phyloP scores from a whole-genome alignment of 2,888 invertebrate species.

The Palloptera scutellata region DNA sequence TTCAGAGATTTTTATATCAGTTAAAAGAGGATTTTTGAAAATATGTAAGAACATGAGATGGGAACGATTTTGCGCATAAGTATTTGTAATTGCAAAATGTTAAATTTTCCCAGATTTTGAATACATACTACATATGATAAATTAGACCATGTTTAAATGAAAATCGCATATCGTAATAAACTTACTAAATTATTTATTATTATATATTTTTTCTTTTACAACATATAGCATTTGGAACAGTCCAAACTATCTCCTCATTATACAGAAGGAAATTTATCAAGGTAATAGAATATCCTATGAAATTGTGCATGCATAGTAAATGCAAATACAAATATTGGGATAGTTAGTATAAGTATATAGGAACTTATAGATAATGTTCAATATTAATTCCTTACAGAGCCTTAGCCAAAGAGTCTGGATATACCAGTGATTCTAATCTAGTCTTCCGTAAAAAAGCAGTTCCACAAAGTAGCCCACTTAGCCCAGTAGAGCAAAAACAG shows the following conservation, averaged over 20 bases:
- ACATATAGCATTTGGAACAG: slow-evolving; percentile 74
- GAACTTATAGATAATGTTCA: neutral
- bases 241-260: slow-evolving; percentile 72
- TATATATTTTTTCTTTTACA: slow-evolving; percentile 12
- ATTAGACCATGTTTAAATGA: no score
- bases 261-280: slow-evolving; percentile 81
- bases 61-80: no score
- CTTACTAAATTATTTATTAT: slow-evolving; percentile 1
- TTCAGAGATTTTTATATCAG: no score
- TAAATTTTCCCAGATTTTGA: no score
- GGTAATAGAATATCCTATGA: slow-evolving; percentile 66
- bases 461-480: slow-evolving; percentile 71
- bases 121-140: no score
- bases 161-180: no score
- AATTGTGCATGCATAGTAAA: no score
- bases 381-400: slow-evolving; percentile 68
- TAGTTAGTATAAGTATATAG: neutral
- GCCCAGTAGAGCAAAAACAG: slow-evolving; percentile 83
- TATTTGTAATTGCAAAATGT: no score
- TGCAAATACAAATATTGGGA: neutral
- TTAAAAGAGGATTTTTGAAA: no score
- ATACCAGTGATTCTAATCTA: slow-evolving; percentile 89
- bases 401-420: slow-evolving; percentile 86
- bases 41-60: no score
- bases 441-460: slow-evolving; percentile 82